A percentile compares a stretch with the other conserved stretches of the same genome.
These are phyloP conservation scores for Dendrolimus kikuchii DNA, from an alignment of 1,140 invertebrate species.

Conservation along the genomic window DNA sequence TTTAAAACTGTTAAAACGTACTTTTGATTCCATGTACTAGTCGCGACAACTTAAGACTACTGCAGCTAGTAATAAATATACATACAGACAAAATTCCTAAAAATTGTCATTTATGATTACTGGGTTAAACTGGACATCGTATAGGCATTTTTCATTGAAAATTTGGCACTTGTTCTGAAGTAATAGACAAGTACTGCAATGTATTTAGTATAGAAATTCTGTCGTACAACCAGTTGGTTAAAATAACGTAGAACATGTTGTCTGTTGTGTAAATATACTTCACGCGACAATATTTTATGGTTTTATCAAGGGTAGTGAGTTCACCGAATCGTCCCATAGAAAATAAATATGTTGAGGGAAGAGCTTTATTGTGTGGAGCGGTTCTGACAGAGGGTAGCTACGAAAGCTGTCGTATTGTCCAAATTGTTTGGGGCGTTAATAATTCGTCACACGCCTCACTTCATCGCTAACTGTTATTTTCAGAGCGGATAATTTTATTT, in stretches of 20 bases:
- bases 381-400: slow-evolving; percentile 25
- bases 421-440: slow-evolving; percentile 53
- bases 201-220: too few species aligned
- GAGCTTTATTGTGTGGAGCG: slow-evolving; percentile 22
- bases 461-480: slow-evolving; percentile 20
- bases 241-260: too few species aligned
- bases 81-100: too few species aligned
- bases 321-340: slow-evolving; percentile 16
- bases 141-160: neutral
- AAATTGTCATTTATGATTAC: too few species aligned
- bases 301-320: slow-evolving; percentile 11
- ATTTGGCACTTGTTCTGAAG: neutral
- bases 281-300: slow-evolving; percentile 2
- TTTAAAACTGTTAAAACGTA: too few species aligned
- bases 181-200: too few species aligned
- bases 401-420: slow-evolving; percentile 41
- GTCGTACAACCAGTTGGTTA: too few species aligned
- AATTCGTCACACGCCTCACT: slow-evolving; percentile 44
- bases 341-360: slow-evolving; percentile 37
- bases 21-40: too few species aligned
- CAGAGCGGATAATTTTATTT: slow-evolving; percentile 12
- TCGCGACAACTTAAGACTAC: too few species aligned
- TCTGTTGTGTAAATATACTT: too few species aligned
- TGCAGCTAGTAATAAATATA: too few species aligned
- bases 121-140: too few species aligned